Evolutionary conservation across 2,113 vertebrate species (phyloP).

Genomic region (Boleophthalmus pectinirostris): DNA sequence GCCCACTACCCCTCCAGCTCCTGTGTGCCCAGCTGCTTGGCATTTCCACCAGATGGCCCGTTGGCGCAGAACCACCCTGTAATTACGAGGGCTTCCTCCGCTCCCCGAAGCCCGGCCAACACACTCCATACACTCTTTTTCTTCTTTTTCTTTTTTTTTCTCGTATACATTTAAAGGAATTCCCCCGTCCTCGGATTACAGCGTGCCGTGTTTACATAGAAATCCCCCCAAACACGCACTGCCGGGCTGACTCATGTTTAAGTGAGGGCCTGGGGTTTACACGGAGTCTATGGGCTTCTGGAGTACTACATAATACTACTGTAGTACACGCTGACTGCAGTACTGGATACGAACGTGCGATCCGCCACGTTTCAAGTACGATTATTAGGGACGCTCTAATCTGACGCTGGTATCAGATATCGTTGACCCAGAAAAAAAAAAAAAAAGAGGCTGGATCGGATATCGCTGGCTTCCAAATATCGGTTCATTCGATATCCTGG

Average conservation of each 20-base stretch:
- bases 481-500: too few relatives aligned
- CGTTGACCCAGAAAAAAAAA: too few relatives aligned
- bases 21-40: slow-evolving; percentile 69
- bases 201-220: slow-evolving; percentile 63
- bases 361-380: too few relatives aligned
- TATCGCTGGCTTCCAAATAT: too few relatives aligned
- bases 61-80: slow-evolving; percentile 68
- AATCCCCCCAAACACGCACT: slow-evolving; percentile 10
- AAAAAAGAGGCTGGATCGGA: too few relatives aligned
- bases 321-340: too few relatives aligned
- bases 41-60: slow-evolving; percentile 71
- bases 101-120: slow-evolving; percentile 52
- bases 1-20: slow-evolving; percentile 59
- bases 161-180: slow-evolving; percentile 64
- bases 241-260: slow-evolving; percentile 54
- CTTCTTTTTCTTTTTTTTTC: slow-evolving; percentile 1
- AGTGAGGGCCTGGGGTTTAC: slow-evolving; percentile 41
- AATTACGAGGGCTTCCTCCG: slow-evolving; percentile 69
- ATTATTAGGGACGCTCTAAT: too few relatives aligned
- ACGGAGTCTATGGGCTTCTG: slow-evolving; percentile 23
- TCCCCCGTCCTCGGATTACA: slow-evolving; percentile 70
- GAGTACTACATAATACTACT: too few relatives aligned
- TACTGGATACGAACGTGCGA: too few relatives aligned
- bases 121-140: slow-evolving; percentile 31
- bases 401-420: too few relatives aligned